Base-by-base conservation (phyloP, 2,888 invertebrate genomes). In the Germaria angustata region DNA sequence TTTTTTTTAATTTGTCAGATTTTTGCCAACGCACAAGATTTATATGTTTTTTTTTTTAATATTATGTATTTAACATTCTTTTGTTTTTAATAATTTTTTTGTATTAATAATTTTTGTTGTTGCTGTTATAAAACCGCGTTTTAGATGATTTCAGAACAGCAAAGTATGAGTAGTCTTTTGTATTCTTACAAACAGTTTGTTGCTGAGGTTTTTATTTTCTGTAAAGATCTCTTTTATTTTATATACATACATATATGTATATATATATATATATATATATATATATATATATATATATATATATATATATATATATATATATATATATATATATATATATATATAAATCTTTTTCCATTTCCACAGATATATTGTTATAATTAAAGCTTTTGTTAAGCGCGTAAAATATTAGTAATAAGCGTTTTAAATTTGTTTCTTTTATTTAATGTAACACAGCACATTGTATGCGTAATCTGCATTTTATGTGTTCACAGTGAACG, bases 1-100 rank as follows among this genome's bases (percentile, higher is more conserved):
- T 80, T 69, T 81, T 83, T 85, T 85, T 84, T 79, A 85, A 84
- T 86, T 85, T 85, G 84, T 84, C 85, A 85, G 81, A 84, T 85
- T 85, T 86, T 84, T 75, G 85, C 85, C 81, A 86, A 85, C 85
- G 85, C 85, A 85, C 79, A 81, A 69, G 69, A 75, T 75, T 82
- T 71, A 39, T 39, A 63, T 51, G n/a, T 20, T 17, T 2, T 32
- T 36, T 36, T 24, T 41, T 24, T 46, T 68, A 36, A 24, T 24
- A 9, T 17, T 61, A 63, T 44, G 22, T 55, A 44, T 44, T 39
- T 53, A 34, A 46, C 53, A 49, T 46, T 75, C 81, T 79, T 78
- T 79, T 82, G 81, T 82, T 79, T 69, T 82, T 44, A 78, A 59
- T 79, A 75, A 32, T 55, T 34, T 73, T 72, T 65, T 65, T 61